Base-by-base conservation (phyloP, 2,888 invertebrate genomes). In the Calliphora vomitoria region DNA sequence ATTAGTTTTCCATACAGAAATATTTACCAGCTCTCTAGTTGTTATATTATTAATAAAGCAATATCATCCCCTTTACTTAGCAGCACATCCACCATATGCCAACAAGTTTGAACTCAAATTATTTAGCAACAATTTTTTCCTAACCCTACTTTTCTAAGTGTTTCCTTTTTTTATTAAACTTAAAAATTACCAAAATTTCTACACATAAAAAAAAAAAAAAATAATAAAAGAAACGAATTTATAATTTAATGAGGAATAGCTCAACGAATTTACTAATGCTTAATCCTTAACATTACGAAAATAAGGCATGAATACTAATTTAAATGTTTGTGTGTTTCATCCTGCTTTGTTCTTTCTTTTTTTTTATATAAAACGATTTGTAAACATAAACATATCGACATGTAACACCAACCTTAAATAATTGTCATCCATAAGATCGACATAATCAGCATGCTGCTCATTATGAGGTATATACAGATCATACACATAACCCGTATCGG, bases 401-500 rank as follows among this genome's bases (percentile, higher is more conserved):
- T 92, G 91, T 90, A 92, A 90, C 91, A 94, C 94, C 91, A 94
- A 94, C 93, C 93, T 94, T 93, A 93, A 86, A 89, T 93, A 92
- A 90, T 93, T 93, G 90, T 93, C 92, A 80, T 93, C 93, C 90
- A 92, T 91, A 82, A 93, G 90, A 90, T 93, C 93, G 82, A 92
- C 91, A 88, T 94, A 90, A 85, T 94, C 94, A 53, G 94, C 93
- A 64, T 95, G 94, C 88, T 94, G 94, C 25, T 94, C 94, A 88
- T 94, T 94, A 89, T 94, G 93, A 11, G 95, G 95, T 90, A 95
- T 95, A 93, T 96, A 96, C 41, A 96, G 93, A 92, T 96, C 96
- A 89, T 95, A 96, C 8, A 96, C 96, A 91, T 94, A 96, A 75
- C 93, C 92, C n/a, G 91, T 89, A 60, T 94, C 92, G 8, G 92